Evolutionary conservation across 2,888 invertebrate species (phyloP), one percentile per base, ranked within the genome.

Genomic region (Portevinia maculata): DNA sequence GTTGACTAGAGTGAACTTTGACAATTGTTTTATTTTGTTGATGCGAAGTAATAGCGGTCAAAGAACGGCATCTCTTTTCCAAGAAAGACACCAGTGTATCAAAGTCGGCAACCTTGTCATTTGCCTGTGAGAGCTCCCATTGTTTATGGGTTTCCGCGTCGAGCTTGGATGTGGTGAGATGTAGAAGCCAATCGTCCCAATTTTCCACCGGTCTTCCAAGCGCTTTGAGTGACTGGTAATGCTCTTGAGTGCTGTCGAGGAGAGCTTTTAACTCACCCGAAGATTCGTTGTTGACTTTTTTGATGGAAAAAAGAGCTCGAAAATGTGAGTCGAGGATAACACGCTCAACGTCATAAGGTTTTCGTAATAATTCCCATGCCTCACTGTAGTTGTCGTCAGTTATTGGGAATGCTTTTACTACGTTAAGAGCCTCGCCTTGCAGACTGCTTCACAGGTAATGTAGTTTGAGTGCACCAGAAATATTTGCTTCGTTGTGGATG

Each of bases 171-270:
- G 62, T 53, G 1, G 37, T 50, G 15, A 64, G 24, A 52, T 73
- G 44, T 0, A 84, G 60, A 7, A 83, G 13, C 71, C 74, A 71
- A 30, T 83, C 75, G 21, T 83, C 83, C n/a, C n/a, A n/a, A n/a
- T n/a, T n/a, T n/a, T n/a, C n/a, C n/a, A n/a, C n/a, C n/a, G n/a
- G n/a, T n/a, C 83, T 57, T 3, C 59, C 44, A 0, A 69, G 41
- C 4, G 60, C 15, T 17, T 30, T 62, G 4, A 62, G 50, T 1
- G 30, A 34, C 1, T 39, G 55, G 39, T 34, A 44, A 3, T 65
- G 57, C 13, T 84, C 65, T 34, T 65, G 74, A 2, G 19, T 52
- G 19, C n/a, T n/a, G 15, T 65, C 65, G n/a, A 65, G 4, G 2
- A 75, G 21, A 24, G 32, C 41, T 52, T 44, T 57, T 1, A 75